phyloP scores from a whole-genome alignment of 1,140 invertebrate genomes.

The Trichoplusia ni region DNA sequence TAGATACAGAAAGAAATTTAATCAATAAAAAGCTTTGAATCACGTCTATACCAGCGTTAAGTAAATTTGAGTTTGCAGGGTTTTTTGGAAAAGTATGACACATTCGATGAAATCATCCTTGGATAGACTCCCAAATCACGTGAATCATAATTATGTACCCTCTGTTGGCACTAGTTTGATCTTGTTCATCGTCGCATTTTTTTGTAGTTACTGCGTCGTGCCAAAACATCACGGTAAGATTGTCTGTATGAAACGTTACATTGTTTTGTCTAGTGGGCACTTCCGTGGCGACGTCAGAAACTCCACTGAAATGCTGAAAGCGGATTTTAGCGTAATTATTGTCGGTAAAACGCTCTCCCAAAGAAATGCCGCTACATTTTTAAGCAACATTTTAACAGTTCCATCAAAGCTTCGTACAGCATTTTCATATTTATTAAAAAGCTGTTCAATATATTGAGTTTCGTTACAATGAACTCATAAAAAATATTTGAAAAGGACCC shows the following conservation, averaged over 20 bases:
- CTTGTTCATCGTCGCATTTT: constrained; percentile 18
- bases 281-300: constrained; percentile 14
- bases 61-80: no score
- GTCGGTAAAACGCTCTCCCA: neutral
- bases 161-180: constrained; percentile 22
- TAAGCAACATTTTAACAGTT: neutral
- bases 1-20: neutral
- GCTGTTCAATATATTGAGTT: constrained; percentile 26
- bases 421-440: constrained; percentile 14
- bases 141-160: constrained; percentile 27
- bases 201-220: constrained; percentile 26
- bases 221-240: constrained; percentile 15
- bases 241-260: constrained; percentile 8
- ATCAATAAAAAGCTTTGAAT: neutral
- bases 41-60: no score
- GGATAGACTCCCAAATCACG: constrained; percentile 16
- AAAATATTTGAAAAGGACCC: constrained; percentile 36
- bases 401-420: neutral
- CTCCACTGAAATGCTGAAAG: neutral
- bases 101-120: constrained; percentile 16
- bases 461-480: constrained; percentile 12
- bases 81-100: constrained; percentile 1
- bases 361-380: neutral
- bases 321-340: neutral
- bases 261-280: constrained; percentile 6